Evolutionary conservation across 2,888 invertebrate species (phyloP).

Genomic region (Lymantria monacha): DNA sequence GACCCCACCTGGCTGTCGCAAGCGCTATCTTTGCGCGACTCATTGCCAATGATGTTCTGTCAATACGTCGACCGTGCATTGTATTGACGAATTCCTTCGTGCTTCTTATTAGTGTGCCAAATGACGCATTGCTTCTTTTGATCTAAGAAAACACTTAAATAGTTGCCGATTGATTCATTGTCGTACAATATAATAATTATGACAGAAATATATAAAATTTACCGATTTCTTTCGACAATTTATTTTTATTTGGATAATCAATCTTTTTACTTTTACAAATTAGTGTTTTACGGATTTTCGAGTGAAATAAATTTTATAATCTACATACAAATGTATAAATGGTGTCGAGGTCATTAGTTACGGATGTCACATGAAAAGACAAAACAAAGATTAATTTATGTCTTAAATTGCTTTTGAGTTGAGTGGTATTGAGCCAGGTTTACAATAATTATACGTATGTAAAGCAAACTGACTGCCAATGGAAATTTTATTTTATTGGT

Average conservation of each 20-base stretch:
- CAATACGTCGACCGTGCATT: slow-evolving; percentile 73
- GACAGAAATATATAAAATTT: background rate
- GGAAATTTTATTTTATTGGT: too few species aligned
- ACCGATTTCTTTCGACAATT: slow-evolving; percentile 3
- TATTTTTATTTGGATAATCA: slow-evolving; percentile 12
- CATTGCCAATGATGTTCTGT: slow-evolving; percentile 78
- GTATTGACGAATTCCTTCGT: slow-evolving; percentile 61
- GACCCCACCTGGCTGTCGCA: slow-evolving; percentile 76
- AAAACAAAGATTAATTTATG: slow-evolving; percentile 35
- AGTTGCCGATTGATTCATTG: slow-evolving; percentile 23
- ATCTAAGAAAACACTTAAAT: slow-evolving; percentile 26
- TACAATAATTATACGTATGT: background rate
- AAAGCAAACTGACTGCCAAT: too few species aligned
- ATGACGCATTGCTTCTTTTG: slow-evolving; percentile 42
- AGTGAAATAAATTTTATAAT: slow-evolving; percentile 21
- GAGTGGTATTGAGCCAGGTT: slow-evolving; percentile 41
- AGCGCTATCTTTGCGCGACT: slow-evolving; percentile 47
- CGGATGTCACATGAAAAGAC: slow-evolving; percentile 39
- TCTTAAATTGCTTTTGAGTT: slow-evolving; percentile 20
- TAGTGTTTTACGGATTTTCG: slow-evolving; percentile 17
- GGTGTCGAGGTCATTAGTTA: slow-evolving; percentile 29
- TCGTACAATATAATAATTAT: background rate
- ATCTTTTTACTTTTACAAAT: slow-evolving; percentile 25
- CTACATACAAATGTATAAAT: slow-evolving; percentile 26
- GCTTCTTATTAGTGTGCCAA: slow-evolving; percentile 67